A percentile compares a stretch with the other conserved stretches of the same genome.
Evolutionary conservation across 2,888 invertebrate species (phyloP).

Genomic region (Pachymerium ferrugineum): DNA sequence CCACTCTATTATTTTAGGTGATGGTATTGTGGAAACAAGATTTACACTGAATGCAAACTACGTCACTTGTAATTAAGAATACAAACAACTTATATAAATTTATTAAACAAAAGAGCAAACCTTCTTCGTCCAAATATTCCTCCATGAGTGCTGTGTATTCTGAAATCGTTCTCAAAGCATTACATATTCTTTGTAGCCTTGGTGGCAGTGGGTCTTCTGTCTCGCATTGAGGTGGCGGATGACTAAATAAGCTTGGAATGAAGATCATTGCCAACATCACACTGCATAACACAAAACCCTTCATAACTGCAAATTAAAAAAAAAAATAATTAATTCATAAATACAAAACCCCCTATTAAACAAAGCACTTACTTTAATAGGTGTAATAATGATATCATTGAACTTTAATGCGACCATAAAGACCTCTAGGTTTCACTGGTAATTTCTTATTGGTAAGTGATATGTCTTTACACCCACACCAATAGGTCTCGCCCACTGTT

Average conservation of each 20-base stretch:
- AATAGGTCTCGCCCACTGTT: background rate
- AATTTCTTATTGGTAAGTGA: background rate
- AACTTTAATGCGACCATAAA: background rate
- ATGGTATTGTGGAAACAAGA: too few relatives aligned
- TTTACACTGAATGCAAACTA: too few relatives aligned
- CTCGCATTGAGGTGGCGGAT: conserved; percentile 23
- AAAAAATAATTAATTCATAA: background rate
- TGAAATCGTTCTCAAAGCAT: background rate
- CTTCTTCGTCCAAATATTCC: conserved; percentile 20
- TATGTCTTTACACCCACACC: background rate
- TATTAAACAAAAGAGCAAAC: background rate
- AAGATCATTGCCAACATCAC: background rate
- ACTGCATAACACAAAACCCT: background rate
- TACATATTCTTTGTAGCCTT: background rate
- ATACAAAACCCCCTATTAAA: background rate
- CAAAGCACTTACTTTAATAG: background rate
- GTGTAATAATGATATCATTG: background rate
- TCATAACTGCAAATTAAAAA: background rate
- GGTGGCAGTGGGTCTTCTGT: background rate
- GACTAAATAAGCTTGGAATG: background rate
- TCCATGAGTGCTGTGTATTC: conserved; percentile 11
- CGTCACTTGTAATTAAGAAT: background rate
- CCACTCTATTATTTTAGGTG: too few relatives aligned
- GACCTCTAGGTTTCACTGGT: background rate
- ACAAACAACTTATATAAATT: background rate